Percentiles rank a stretch among this genome's conserved stretches.
These are phyloP conservation scores for Ophioninae sp. DNA, from an alignment of 2,888 invertebrate species.

Conservation along the genomic window DNA sequence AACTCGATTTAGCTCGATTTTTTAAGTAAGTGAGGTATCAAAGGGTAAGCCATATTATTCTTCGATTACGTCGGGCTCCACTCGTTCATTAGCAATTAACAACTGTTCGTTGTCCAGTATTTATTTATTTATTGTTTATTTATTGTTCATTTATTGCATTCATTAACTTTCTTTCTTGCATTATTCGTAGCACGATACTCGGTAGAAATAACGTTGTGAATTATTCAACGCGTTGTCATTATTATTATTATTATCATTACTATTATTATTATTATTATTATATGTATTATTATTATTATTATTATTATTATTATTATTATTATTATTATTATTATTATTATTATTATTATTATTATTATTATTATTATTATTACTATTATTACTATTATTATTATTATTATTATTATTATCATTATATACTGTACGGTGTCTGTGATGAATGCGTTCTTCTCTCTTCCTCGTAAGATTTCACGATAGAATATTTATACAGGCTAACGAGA, in stretches of 20 bases:
- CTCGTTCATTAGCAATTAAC: conserved; percentile 51
- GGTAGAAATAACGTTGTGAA: background rate
- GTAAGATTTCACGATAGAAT: conserved; percentile 56
- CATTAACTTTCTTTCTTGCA: background rate
- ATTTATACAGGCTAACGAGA: conserved; percentile 45
- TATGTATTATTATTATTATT: conserved; percentile 44
- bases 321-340: too few relatives aligned
- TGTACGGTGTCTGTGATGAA: conserved; percentile 64
- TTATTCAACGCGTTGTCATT: conserved; percentile 3
- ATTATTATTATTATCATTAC: conserved; percentile 16
- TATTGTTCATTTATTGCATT: conserved; percentile 3
- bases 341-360: background rate
- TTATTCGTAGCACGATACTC: conserved; percentile 6
- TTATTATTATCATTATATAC: conserved; percentile 43
- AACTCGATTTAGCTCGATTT: conserved; percentile 62
- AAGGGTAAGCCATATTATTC: conserved; percentile 62
- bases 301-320: background rate
- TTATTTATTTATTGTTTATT: conserved; percentile 29
- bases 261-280: conserved; percentile 21
- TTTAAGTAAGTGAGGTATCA: conserved; percentile 64
- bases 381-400: conserved; percentile 29
- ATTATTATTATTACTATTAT: conserved; percentile 8
- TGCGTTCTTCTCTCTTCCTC: conserved; percentile 60
- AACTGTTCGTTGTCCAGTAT: conserved; percentile 32
- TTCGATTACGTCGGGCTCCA: conserved; percentile 55